These are phyloP conservation scores for Calyptomena viridis DNA, from an alignment of 2,113 vertebrate genomes.

Conservation along the genomic window DNA sequence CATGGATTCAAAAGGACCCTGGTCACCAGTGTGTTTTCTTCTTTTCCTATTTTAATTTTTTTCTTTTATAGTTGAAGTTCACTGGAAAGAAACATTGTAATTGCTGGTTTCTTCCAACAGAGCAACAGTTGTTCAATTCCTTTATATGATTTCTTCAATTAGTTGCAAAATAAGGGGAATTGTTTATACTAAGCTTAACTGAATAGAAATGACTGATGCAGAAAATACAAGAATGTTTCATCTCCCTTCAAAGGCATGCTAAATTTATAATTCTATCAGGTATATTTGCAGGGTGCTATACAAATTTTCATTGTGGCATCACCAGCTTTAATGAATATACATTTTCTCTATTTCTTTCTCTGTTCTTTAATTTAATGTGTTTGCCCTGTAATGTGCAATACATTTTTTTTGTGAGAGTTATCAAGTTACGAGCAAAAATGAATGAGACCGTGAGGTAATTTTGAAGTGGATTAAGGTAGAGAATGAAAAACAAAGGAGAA, in stretches of 20 bases:
- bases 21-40: neutral
- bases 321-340: slow-evolving; percentile 6
- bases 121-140: slow-evolving; percentile 55
- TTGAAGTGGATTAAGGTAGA: slow-evolving; percentile 25
- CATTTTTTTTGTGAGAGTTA: slow-evolving; percentile 28
- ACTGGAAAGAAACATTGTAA: slow-evolving; percentile 15
- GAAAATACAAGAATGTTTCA: slow-evolving; percentile 45
- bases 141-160: slow-evolving; percentile 64
- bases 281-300: neutral
- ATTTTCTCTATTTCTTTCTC: neutral
- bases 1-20: neutral
- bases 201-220: slow-evolving; percentile 50
- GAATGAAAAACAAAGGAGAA: slow-evolving; percentile 35
- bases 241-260: slow-evolving; percentile 9
- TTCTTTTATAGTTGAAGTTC: neutral
- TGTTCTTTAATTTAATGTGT: neutral
- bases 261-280: slow-evolving; percentile 33
- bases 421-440: slow-evolving; percentile 7
- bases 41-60: neutral
- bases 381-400: neutral
- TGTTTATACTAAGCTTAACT: slow-evolving; percentile 48
- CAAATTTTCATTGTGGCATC: neutral
- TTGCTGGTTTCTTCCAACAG: slow-evolving; percentile 38
- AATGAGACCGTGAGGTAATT: slow-evolving; percentile 52
- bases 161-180: slow-evolving; percentile 22